Evolutionary conservation across 2,888 invertebrate species (phyloP), one percentile per base, ranked within the genome.

Genomic region (Agriopis aurantiaria): DNA sequence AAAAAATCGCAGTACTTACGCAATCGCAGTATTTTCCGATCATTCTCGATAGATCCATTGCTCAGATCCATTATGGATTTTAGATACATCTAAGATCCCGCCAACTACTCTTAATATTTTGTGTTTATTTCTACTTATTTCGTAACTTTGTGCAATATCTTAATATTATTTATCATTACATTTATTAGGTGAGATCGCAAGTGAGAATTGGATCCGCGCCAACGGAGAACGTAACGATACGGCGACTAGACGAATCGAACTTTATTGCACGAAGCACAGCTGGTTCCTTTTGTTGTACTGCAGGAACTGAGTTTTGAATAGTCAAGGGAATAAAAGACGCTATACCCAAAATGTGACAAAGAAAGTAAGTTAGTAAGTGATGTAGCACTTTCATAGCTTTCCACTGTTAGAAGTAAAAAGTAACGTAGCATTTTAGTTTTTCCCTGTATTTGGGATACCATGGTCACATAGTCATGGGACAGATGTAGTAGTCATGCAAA

Each of bases 161-260:
- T 4, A 4, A 43, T 12, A 41, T 41, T 41, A 33, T 33, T 33
- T 3, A 33, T 33, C 12, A 55, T 41, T n/a, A n/a, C n/a, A n/a
- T n/a, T 40, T 10, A n/a, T 56, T 33, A 56, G 10, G 23, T 61
- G 41, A n/a, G 11, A 58, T 57, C 12, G 46, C 52, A 63, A 63
- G 68, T 68, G 68, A 58, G 52, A 63, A 63, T 68, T 68, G 68
- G 68, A 48, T 59, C 41, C 59, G 53, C 41, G 55, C 68, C 68
- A 68, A 68, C 12, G 33, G 8, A 14, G 53, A 12, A 40, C 9
- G 48, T 48, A 61, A 67, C 60, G 57, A 49, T 56, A 62, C 52
- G 51, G 4, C 63, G 52, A n/a, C 41, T 33, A 53, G 68, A 59
- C 55, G 23, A 49, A 64, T 68, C 59, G 52, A 63, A 63, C 57